Evolutionary conservation across 2,888 invertebrate species (phyloP).

Genomic region (Orchesella flavescens): DNA sequence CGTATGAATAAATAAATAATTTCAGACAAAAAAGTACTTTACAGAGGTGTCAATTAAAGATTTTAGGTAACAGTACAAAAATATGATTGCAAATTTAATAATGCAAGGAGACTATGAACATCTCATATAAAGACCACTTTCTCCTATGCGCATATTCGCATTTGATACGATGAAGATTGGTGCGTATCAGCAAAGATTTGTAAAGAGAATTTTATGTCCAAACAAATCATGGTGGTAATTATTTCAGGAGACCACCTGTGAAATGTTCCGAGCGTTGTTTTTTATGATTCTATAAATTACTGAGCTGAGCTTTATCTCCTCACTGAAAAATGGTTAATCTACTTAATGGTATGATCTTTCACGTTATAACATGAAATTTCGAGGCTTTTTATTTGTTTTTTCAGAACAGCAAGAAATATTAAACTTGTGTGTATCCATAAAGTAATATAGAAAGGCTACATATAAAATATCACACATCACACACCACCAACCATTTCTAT

Average conservation of each 20-base stretch:
- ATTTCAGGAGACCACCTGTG: constrained; percentile 61
- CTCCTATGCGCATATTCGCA: constrained; percentile 37
- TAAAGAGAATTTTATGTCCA: constrained; percentile 21
- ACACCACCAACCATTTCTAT: constrained; percentile 8
- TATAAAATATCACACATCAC: no score
- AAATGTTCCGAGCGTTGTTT: constrained; percentile 57
- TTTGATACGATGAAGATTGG: constrained; percentile 37
- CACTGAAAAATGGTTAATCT: constrained; percentile 6
- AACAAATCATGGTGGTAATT: constrained; percentile 39
- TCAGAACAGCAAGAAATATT: not conserved
- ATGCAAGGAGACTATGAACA: not conserved
- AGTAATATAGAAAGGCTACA: constrained; percentile 2
- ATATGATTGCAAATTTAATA: constrained; percentile 7
- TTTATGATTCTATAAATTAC: constrained; percentile 53
- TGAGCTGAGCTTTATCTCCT: constrained; percentile 4
- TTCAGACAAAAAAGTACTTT: constrained; percentile 31
- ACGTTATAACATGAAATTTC: constrained; percentile 15
- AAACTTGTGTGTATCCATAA: not conserved
- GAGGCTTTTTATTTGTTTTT: constrained; percentile 33
- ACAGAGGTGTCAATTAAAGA: constrained; percentile 50
- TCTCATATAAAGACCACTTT: constrained; percentile 31
- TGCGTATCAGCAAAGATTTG: not conserved
- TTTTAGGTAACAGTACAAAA: constrained; percentile 19
- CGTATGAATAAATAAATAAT: constrained; percentile 39
- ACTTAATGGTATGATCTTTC: constrained; percentile 11